A percentile compares a stretch with the other conserved stretches of the same genome.
Evolutionary conservation across 2,113 vertebrate species (phyloP).

Genomic region (Aplodontia rufa): DNA sequence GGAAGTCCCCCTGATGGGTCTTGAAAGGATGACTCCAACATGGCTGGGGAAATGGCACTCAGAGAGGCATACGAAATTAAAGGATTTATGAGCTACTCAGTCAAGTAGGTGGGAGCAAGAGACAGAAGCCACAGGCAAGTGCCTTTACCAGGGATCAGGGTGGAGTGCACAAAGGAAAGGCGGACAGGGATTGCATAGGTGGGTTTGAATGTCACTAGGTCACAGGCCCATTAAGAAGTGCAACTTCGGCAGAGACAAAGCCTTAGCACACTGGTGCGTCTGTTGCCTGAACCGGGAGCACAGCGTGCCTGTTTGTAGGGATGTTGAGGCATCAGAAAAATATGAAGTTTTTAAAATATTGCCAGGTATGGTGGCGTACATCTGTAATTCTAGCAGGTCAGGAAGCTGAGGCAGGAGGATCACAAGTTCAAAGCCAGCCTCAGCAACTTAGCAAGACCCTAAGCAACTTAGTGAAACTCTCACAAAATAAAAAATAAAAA

Average conservation of each 20-base stretch:
- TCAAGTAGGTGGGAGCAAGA: background rate
- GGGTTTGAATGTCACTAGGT: background rate
- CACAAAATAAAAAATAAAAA: too few relatives aligned
- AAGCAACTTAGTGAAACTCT: too few relatives aligned
- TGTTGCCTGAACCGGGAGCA: background rate
- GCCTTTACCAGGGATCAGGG: too few relatives aligned
- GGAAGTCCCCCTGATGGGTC: background rate
- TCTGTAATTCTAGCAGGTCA: too few relatives aligned
- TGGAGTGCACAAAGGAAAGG: background rate
- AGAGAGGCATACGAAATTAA: too few relatives aligned
- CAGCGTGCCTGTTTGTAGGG: background rate
- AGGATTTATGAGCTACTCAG: background rate
- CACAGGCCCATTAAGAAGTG: background rate
- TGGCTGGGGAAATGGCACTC: background rate
- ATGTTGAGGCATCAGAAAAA: background rate
- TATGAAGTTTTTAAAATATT: background rate
- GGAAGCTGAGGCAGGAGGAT: too few relatives aligned
- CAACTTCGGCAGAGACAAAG: background rate
- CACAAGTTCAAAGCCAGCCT: too few relatives aligned
- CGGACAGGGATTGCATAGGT: accelerated
- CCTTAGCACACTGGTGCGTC: background rate
- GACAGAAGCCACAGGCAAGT: background rate
- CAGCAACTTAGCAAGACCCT: too few relatives aligned
- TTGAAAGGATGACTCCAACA: background rate
- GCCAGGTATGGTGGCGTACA: too few relatives aligned